Percentiles rank a stretch among this genome's conserved stretches.
These are phyloP conservation scores for human (Homo sapiens) DNA, from an alignment of 2,113 vertebrate genomes.

Conservation along the genomic window DNA sequence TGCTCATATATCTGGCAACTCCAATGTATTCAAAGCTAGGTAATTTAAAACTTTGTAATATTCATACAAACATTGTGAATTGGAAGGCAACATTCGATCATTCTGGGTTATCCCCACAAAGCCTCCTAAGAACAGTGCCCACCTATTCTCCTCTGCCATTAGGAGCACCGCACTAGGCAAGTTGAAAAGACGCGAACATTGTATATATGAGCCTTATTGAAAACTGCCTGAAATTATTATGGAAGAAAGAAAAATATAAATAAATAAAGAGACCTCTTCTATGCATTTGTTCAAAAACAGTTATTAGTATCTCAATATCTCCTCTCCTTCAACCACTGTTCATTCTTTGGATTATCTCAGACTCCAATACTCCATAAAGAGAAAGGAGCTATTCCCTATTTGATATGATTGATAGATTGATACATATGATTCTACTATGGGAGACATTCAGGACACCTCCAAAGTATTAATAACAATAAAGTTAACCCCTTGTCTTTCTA, in stretches of 20 bases:
- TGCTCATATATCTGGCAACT: neutral
- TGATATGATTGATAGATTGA: neutral
- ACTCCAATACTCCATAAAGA: neutral
- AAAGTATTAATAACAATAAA: neutral
- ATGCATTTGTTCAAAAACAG: neutral
- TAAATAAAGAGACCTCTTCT: neutral
- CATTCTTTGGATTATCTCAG: neutral
- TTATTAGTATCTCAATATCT: neutral
- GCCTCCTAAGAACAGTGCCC: neutral
- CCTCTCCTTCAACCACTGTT: neutral
- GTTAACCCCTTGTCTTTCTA: neutral
- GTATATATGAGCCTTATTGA: neutral
- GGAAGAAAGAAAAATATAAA: neutral
- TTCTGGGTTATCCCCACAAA: neutral
- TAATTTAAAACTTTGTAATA: neutral
- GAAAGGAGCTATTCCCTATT: neutral
- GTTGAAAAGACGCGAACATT: neutral
- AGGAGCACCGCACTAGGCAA: neutral
- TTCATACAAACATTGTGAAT: neutral
- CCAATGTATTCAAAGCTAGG: neutral
- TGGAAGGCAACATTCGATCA: neutral
- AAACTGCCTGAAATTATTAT: constrained; percentile 10
- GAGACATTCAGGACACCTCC: neutral
- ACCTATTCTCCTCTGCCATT: neutral
- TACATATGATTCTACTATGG: neutral